A percentile compares a stretch with the other conserved stretches of the same genome.
Evolutionary conservation across 2,888 invertebrate species (phyloP).

Genomic region (Limnephilus auricula): DNA sequence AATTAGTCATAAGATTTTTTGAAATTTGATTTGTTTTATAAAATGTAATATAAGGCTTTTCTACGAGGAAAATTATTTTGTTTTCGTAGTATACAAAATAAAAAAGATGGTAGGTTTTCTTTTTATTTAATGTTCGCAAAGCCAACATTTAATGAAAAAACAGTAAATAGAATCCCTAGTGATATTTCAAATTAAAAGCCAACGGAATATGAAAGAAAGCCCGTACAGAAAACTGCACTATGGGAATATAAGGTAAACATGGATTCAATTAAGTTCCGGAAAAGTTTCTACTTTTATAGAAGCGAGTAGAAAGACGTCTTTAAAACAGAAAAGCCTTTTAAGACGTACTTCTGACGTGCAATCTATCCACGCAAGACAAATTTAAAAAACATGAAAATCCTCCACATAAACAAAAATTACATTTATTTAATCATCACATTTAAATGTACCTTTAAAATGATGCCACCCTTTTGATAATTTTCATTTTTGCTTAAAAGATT

Average conservation of each 20-base stretch:
- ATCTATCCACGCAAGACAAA: background rate
- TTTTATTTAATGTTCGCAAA: background rate
- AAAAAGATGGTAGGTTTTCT: background rate
- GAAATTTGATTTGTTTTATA: background rate
- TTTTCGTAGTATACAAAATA: background rate
- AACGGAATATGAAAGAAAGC: background rate
- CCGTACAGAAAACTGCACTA: constrained; percentile 34
- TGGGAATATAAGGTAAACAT: constrained; percentile 25
- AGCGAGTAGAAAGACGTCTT: background rate
- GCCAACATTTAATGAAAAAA: background rate
- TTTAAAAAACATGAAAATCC: background rate
- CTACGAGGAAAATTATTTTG: too few relatives aligned
- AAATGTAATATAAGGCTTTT: background rate
- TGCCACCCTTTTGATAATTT: background rate
- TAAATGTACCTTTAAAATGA: background rate
- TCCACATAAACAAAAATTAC: background rate
- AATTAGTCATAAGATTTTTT: background rate
- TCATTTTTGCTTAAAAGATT: background rate
- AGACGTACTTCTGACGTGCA: background rate
- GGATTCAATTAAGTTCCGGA: constrained; percentile 41
- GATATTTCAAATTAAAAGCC: background rate
- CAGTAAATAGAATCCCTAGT: background rate
- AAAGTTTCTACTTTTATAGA: background rate
- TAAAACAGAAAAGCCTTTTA: constrained; percentile 14
- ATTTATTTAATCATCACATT: background rate